phyloP scores from a whole-genome alignment of 2,113 vertebrate genomes.

The Columbina picui region DNA sequence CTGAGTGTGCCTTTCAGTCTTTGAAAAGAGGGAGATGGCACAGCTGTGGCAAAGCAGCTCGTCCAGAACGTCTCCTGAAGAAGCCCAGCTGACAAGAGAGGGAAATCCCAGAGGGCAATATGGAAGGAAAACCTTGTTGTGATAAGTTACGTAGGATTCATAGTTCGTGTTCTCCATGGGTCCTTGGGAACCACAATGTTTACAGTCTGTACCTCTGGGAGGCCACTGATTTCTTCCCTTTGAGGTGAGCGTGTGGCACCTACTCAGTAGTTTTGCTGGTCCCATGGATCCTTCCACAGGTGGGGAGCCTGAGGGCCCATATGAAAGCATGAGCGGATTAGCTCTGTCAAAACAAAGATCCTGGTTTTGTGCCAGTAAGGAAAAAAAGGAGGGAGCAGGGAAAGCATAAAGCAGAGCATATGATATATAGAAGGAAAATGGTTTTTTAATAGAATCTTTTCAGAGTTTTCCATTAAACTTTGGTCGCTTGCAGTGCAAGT shows the following conservation, averaged over 20 bases:
- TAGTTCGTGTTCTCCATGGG: background rate
- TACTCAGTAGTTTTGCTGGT: background rate
- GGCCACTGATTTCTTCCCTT: background rate
- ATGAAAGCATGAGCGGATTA: slow-evolving; percentile 27
- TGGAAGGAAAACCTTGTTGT: background rate
- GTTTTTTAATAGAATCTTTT: slow-evolving; percentile 40
- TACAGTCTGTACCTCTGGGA: background rate
- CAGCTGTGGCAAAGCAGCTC: background rate
- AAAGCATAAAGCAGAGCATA: background rate
- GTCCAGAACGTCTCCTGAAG: background rate
- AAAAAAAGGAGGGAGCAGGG: background rate
- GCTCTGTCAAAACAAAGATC: slow-evolving; percentile 54
- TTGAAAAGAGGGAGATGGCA: background rate
- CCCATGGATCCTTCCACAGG: slow-evolving; percentile 27
- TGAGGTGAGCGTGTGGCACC: background rate
- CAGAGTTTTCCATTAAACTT: slow-evolving; percentile 63
- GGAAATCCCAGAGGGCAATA: background rate
- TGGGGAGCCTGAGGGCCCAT: slow-evolving; percentile 21
- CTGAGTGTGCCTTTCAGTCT: background rate
- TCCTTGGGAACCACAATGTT: background rate
- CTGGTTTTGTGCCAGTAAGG: slow-evolving; percentile 31
- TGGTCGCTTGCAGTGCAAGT: slow-evolving; percentile 32
- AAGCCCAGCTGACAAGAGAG: background rate
- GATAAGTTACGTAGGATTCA: background rate
- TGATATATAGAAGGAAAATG: slow-evolving; percentile 38